Percentiles rank a stretch among this genome's conserved stretches.
Conservation (phyloP, 2,888 invertebrate genomes). For the Ophioninae sp. region DNA sequence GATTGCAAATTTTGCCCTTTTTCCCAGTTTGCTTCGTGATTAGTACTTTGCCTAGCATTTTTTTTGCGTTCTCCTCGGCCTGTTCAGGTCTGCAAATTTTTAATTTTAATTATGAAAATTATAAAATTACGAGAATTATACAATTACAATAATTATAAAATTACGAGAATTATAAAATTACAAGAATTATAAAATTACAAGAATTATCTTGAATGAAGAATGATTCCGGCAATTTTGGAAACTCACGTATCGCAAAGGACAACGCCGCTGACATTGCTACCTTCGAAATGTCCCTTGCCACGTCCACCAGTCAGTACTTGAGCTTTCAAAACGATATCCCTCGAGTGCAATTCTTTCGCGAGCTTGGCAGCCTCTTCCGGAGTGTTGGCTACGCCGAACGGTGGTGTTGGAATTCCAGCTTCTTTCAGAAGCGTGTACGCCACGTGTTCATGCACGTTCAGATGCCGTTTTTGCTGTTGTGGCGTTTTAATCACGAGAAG, state of each 20-base stretch:
- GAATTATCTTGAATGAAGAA: not conserved
- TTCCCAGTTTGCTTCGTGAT: slow-evolving; percentile 98
- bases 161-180: not conserved
- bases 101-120: too few species aligned
- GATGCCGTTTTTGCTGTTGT: slow-evolving; percentile 86
- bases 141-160: not conserved
- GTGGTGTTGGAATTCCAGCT: slow-evolving; percentile 94
- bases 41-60: slow-evolving; percentile 95
- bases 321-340: slow-evolving; percentile 93
- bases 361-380: slow-evolving; percentile 91
- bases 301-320: slow-evolving; percentile 97
- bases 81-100: slow-evolving; percentile 86
- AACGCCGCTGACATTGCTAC: slow-evolving; percentile 96
- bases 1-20: slow-evolving; percentile 94
- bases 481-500: slow-evolving; percentile 36
- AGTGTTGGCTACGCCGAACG: slow-evolving; percentile 93
- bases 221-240: not conserved
- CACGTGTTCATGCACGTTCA: slow-evolving; percentile 97
- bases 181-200: slow-evolving; percentile 1
- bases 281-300: slow-evolving; percentile 96
- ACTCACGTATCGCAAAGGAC: slow-evolving; percentile 92
- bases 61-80: slow-evolving; percentile 89
- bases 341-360: slow-evolving; percentile 88
- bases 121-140: not conserved
- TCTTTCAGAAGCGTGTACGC: slow-evolving; percentile 94